phyloP scores from a whole-genome alignment of 2,113 vertebrate species.

The Pangasianodon gigas region DNA sequence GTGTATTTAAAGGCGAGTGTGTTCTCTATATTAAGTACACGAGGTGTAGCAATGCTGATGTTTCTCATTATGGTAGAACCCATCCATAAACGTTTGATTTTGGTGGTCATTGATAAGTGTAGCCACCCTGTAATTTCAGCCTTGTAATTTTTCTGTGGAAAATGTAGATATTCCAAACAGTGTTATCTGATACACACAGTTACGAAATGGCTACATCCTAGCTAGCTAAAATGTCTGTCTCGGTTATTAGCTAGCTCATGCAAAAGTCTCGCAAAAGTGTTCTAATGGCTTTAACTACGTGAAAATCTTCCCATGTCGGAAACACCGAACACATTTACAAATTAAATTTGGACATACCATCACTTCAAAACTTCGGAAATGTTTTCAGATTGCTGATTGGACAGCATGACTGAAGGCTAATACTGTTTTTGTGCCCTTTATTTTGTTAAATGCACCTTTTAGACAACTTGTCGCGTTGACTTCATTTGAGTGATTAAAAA shows the following conservation, averaged over 20 bases:
- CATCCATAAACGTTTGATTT: too few species aligned
- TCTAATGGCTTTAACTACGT: neutral
- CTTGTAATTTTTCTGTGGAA: neutral
- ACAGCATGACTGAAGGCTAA: neutral
- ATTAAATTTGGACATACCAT: neutral
- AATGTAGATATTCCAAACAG: neutral
- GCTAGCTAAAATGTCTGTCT: neutral
- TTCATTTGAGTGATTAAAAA: neutral
- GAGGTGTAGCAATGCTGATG: neutral
- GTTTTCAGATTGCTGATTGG: constrained; percentile 3
- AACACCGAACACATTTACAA: neutral
- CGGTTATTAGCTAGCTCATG: neutral
- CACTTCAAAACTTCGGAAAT: neutral
- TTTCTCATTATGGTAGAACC: too few species aligned
- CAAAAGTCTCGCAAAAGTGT: neutral
- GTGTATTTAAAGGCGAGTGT: neutral
- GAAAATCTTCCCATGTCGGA: neutral
- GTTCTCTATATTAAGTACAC: neutral
- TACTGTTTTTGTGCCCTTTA: neutral
- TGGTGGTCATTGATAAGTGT: too few species aligned
- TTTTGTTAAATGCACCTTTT: neutral
- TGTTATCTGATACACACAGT: neutral
- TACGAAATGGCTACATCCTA: neutral
- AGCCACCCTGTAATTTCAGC: too few species aligned
- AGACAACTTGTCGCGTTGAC: neutral